phyloP scores from a whole-genome alignment of 2,797 vertebrate genomes.

The Sorex maritimensis region DNA sequence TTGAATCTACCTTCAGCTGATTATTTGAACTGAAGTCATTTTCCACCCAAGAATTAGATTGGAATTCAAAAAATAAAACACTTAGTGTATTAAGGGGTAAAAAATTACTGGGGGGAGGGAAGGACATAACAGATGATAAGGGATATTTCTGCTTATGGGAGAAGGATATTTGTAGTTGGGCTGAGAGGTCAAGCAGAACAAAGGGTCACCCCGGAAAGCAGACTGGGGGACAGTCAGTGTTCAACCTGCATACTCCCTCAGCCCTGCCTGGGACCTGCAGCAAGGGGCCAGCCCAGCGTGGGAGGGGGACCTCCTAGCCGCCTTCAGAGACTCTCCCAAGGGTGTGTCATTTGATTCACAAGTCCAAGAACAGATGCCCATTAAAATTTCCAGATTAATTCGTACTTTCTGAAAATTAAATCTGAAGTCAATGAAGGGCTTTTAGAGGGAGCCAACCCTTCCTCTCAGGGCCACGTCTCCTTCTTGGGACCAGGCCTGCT shows the following conservation, averaged over 20 bases:
- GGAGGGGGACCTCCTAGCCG: neutral
- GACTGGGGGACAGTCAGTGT: neutral
- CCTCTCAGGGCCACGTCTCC: neutral
- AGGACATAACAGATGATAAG: neutral
- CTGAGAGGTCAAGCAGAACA: neutral
- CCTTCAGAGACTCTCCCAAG: neutral
- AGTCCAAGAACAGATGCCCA: constrained; percentile 18
- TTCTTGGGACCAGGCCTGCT: neutral
- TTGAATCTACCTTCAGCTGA: neutral
- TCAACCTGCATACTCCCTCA: neutral
- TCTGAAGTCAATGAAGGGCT: neutral
- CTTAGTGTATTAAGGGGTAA: neutral
- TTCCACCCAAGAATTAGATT: constrained; percentile 3
- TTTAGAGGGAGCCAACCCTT: constrained; percentile 59
- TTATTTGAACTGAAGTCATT: neutral
- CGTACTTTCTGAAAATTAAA: constrained; percentile 50
- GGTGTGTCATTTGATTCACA: neutral
- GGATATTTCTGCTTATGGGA: neutral
- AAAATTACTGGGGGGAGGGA: neutral
- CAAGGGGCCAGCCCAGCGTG: neutral
- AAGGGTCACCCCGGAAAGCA: neutral
- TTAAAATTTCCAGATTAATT: constrained; percentile 67
- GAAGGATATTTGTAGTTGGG: constrained; percentile 2
- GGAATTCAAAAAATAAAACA: neutral
- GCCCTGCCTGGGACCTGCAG: neutral